Evolutionary conservation across 1,140 invertebrate species (phyloP).

Genomic region (Hermatobates lingyangjiaoensis): DNA sequence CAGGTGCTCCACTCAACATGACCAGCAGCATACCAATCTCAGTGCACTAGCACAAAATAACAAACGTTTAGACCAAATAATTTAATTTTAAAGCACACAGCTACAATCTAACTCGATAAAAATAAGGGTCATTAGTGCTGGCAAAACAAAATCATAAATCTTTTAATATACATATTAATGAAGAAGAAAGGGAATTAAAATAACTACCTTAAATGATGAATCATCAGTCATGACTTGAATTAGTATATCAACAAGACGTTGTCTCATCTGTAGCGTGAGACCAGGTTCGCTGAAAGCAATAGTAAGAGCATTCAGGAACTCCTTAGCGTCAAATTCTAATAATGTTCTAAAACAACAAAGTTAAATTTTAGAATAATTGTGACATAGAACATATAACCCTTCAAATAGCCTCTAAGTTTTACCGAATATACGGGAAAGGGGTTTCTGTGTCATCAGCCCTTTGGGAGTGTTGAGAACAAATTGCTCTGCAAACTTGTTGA

Average conservation of each 20-base stretch:
- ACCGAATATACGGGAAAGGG: conserved; percentile 54
- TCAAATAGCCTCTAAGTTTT: conserved; percentile 8
- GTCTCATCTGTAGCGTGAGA: conserved; percentile 49
- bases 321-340: conserved; percentile 67
- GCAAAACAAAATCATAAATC: too few relatives aligned
- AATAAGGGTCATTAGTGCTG: too few relatives aligned
- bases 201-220: conserved; percentile 34
- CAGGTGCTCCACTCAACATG: conserved; percentile 28
- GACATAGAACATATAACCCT: neutral
- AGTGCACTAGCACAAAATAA: conserved; percentile 23
- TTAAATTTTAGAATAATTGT: neutral
- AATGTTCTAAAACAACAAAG: conserved; percentile 35
- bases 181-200: conserved; percentile 4
- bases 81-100: too few relatives aligned
- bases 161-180: too few relatives aligned
- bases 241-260: conserved; percentile 62
- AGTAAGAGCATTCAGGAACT: conserved; percentile 76
- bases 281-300: conserved; percentile 73
- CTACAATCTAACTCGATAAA: too few relatives aligned
- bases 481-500: conserved; percentile 37
- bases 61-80: conserved; percentile 14
- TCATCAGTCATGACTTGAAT: conserved; percentile 49
- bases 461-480: conserved; percentile 38
- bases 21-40: conserved; percentile 36
- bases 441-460: conserved; percentile 42